These are phyloP conservation scores for Chrosomus eos DNA, from an alignment of 2,797 vertebrate species.

Conservation along the genomic window DNA sequence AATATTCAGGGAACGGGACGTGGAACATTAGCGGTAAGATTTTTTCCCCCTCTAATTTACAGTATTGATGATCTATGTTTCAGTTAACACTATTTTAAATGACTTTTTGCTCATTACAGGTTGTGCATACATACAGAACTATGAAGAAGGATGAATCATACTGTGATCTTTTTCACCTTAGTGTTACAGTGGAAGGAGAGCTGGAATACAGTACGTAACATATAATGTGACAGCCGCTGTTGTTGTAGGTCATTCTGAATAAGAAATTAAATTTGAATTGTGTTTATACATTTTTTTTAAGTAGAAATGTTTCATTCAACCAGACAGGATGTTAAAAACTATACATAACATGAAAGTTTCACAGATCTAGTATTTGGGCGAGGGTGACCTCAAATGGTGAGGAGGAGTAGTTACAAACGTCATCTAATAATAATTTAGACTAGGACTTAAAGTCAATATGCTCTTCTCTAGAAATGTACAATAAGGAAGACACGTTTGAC, in stretches of 20 bases:
- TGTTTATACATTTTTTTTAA: background rate
- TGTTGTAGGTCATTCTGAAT: background rate
- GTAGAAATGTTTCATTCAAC: background rate
- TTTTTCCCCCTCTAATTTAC: background rate
- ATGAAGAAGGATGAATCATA: conserved; percentile 62
- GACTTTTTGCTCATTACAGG: conserved; percentile 54
- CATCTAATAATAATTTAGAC: background rate
- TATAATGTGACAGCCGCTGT: background rate
- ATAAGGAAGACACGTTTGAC: conserved; percentile 23
- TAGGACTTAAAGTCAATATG: background rate
- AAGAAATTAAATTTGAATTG: background rate
- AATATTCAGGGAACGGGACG: conserved; percentile 66
- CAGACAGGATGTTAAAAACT: background rate
- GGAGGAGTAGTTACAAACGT: background rate
- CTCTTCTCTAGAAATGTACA: conserved; percentile 3
- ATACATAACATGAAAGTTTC: background rate
- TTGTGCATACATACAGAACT: conserved; percentile 71
- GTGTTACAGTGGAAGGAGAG: conserved; percentile 67
- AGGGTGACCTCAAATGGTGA: background rate
- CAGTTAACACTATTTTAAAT: background rate
- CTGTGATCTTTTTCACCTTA: conserved; percentile 68
- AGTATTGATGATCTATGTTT: background rate
- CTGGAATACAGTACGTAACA: conserved; percentile 57
- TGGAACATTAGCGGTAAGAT: conserved; percentile 73
- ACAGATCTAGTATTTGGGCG: background rate